These are phyloP conservation scores for Nibea coibor DNA, from an alignment of 2,113 vertebrate genomes.

Conservation along the genomic window DNA sequence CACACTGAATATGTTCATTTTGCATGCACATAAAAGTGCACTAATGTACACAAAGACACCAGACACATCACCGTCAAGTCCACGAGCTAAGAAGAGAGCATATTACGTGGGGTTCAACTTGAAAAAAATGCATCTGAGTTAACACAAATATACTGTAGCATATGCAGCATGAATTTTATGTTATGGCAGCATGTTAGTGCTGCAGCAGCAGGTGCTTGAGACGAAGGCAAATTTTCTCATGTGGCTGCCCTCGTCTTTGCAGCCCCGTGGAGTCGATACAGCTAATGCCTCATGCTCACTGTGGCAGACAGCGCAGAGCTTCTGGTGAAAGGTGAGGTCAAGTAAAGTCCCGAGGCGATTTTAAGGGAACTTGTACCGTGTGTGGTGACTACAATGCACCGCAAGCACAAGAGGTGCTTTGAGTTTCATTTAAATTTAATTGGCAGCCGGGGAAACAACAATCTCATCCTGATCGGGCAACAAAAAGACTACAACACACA, in stretches of 20 bases:
- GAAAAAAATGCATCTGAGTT: background rate
- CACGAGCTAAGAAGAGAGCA: too few relatives aligned
- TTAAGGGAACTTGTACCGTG: background rate
- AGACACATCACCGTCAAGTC: background rate
- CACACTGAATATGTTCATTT: background rate
- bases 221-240: constrained; percentile 35
- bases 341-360: background rate
- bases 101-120: background rate
- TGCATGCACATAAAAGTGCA: too few relatives aligned
- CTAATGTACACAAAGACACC: background rate
- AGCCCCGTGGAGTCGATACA: constrained; percentile 23
- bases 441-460: background rate
- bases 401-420: background rate
- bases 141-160: background rate
- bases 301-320: constrained; percentile 27
- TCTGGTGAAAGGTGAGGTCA: background rate
- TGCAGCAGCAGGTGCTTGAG: constrained; percentile 45
- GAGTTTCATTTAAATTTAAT: background rate
- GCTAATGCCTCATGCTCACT: constrained; percentile 16
- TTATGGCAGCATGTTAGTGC: constrained; percentile 11
- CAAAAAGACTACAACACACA: background rate
- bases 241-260: constrained; percentile 49
- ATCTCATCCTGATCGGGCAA: background rate
- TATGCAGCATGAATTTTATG: background rate
- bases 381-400: background rate